These are phyloP conservation scores for Monarcha castaneiventris DNA, from an alignment of 2,113 vertebrate species.

Conservation along the genomic window DNA sequence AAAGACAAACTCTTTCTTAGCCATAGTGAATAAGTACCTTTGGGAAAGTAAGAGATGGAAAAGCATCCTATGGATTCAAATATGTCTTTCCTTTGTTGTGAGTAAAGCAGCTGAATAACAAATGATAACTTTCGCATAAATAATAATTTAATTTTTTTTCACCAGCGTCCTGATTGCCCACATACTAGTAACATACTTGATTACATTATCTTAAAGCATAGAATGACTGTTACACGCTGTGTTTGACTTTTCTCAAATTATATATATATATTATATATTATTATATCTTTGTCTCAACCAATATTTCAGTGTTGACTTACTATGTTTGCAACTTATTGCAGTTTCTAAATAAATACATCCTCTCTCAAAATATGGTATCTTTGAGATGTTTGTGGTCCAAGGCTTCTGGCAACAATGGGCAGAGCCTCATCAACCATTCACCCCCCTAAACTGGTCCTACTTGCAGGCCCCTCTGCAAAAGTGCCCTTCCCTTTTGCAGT, in stretches of 20 bases:
- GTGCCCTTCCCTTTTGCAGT: background rate
- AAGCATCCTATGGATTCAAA: background rate
- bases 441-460: background rate
- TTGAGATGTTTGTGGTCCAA: background rate
- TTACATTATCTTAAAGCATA: background rate
- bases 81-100: background rate
- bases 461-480: background rate
- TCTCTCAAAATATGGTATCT: background rate
- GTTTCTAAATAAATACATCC: background rate
- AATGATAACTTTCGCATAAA: background rate
- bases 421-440: background rate
- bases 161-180: background rate
- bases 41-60: background rate
- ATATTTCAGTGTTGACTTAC: background rate
- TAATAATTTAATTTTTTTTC: background rate
- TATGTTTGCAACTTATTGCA: background rate
- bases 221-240: background rate
- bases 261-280: background rate
- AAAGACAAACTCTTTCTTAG: slow-evolving; percentile 60
- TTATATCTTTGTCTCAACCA: background rate
- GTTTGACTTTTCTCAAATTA: background rate
- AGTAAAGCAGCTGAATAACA: background rate
- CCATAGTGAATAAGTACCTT: background rate
- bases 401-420: background rate
- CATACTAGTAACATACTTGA: background rate